Evolutionary conservation across 30 jellyfish, hydroid and myxozoan genomes (phyloP), one percentile per base, ranked within the genome.

Genomic region (Catostylus mosaicus): DNA sequence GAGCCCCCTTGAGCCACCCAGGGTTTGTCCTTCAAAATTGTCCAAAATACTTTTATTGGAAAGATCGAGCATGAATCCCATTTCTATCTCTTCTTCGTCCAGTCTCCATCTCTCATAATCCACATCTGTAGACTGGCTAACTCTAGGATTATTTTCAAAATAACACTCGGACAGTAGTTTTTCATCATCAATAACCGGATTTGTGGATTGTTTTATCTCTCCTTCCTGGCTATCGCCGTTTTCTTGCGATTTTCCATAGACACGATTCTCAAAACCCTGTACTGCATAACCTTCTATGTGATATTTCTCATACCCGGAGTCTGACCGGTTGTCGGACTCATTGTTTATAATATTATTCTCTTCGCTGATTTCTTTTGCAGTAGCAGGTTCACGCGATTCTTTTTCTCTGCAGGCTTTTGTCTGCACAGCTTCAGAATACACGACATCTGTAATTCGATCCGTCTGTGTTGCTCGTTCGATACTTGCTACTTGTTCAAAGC

Each of bases 391-490:
- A 26, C 52, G 52, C 32, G 85, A 51, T 23, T 10, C 37, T 10
- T 29, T 30, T 33, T 52, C 85, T 10, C 71, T 61, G 35, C 66
- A 51, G 85, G 65, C 59, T 24, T 54, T 54, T 57, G 85, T 57
- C 24, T 34, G 63, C 36, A 34, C 23, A 52, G n/a, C 66, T 8
- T 32, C 19, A 20, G 23, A 34, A 36, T 46, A 30, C 9, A 8
- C 47, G 6, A 10, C 51, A 19, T 30, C 60, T 47, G 85, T 12
- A 16, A 50, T 31, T 29, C 35, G 75, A 14, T 59, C 73, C 59
- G 75, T 74, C 35, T 74, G 85, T 74, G 72, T 50, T 50, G 30
- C 74, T 23, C 34, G 70, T 45, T 74, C 85, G 26, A 19, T 3
- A 26, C 80, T 34, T 30, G 63, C 38, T 20, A 68, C 37, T 35